These are phyloP conservation scores for Cheilosia impressa DNA, from an alignment of 2,888 invertebrate species.

Conservation along the genomic window DNA sequence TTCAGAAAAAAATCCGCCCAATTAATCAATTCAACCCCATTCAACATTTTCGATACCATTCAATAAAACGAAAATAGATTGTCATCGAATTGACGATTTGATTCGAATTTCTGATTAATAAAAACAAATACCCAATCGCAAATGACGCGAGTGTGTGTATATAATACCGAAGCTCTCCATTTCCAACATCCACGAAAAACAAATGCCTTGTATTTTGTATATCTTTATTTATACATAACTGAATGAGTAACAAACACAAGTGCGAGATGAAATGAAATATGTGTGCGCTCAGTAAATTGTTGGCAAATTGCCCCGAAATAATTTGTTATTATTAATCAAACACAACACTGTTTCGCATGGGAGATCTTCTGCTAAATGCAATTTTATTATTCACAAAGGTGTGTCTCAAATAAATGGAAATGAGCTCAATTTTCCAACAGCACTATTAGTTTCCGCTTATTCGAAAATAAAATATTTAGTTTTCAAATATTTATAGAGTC, in stretches of 20 bases:
- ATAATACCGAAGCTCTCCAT: not conserved
- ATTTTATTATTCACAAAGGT: constrained; percentile 23
- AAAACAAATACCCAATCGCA: constrained; percentile 1
- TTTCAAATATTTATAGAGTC: not conserved
- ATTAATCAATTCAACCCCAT: constrained; percentile 8
- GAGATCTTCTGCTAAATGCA: constrained; percentile 17
- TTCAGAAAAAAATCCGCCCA: not conserved
- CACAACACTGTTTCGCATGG: constrained; percentile 2
- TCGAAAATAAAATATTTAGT: not conserved
- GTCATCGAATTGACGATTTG: constrained; percentile 32
- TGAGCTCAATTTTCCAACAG: not conserved
- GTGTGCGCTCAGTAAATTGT: constrained; percentile 18
- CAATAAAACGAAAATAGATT: constrained; percentile 15
- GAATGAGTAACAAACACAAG: constrained; percentile 23
- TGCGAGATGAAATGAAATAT: constrained; percentile 27
- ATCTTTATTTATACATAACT: not conserved
- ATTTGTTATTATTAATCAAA: constrained; percentile 50
- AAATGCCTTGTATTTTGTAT: not conserved
- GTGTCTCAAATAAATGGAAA: not conserved
- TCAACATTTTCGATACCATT: constrained; percentile 33
- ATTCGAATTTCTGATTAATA: constrained; percentile 32
- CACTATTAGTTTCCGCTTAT: not conserved
- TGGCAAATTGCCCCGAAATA: constrained; percentile 45
- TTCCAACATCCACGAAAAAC: not conserved
- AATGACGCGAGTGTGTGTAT: not conserved